Base-by-base conservation (phyloP, 2,113 vertebrate genomes). In the Saguinus midas region DNA sequence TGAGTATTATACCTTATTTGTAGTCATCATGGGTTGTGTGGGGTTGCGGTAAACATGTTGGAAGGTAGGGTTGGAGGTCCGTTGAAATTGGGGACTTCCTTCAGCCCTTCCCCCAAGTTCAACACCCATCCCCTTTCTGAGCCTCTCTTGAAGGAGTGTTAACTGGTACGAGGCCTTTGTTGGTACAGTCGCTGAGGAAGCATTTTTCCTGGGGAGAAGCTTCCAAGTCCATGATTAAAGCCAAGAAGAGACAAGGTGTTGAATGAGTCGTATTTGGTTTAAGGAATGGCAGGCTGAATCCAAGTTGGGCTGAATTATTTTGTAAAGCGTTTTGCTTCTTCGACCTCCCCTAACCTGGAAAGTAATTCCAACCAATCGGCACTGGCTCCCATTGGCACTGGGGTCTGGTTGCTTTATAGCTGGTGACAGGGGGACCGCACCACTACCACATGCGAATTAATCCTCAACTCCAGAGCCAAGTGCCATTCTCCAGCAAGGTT, bases 401-500 rank as follows among this genome's bases (percentile, higher is more conserved):
- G 84, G 32, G 35, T 81, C 11, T 25, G 45, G 78, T 83, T 91
- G n/a, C 82, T 96, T 98, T 32, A 37, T 2, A 79, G 93, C 76
- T 68, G 64, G 87, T 82, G 55, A 95, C 72, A 93, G 90, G 61
- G 40, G 35, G 96, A 70, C 92, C 88, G 13, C 6, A 27, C 27
- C 6, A 76, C 73, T 43, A 50, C 66, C 95, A 72, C 9, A 4
- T 66, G n/a, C 25, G 80, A 96, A 91, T 97, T 96, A 91, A 96
- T 97, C 91, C 89, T 92, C n/a, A 35, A 86, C 90, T 92, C 94
- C 70, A 68, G 83, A 91, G 97, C 76, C 8, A 95, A 91, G 80
- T 40, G 95, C 98, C 97, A 94, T 89, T 98, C 98, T 98, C 97
- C 96, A 95, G 98, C 98, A 98, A 98, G 98, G 98, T 98, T 99